Base-by-base conservation (phyloP, 1,140 invertebrate genomes). In the Philotrypesis tridentata region DNA sequence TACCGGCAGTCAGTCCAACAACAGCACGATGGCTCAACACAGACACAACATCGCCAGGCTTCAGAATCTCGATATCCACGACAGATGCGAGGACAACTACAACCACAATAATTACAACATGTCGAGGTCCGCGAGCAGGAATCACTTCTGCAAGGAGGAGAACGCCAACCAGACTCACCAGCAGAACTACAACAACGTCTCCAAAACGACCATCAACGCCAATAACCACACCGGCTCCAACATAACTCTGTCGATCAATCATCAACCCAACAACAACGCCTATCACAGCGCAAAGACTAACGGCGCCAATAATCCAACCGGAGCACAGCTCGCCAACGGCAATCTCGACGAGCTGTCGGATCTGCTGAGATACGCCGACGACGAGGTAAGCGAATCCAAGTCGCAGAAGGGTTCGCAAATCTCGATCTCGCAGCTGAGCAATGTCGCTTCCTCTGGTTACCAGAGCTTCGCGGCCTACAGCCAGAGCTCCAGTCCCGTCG, bases 381-480 rank as follows among this genome's bases (percentile, higher is more conserved):
- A 92, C 25, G 91, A 92, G 60, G 91, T 91, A 0, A 90, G 88
- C 0, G 91, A 92, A 61, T 91, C 90, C 0, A 92, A 92, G 17
- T 91, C 90, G 0, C 91, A 92, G 55, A 92, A 92, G 61, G 91
- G 91, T 7, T 92, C 91, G 2, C 91, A 92, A 61, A 92, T 92
- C 4, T 96, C 96, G 1, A 96, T 97, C 79, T 96, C 96, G 81
- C 96, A 96, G 79, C 88, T 96, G 48, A 96, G 96, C 25, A 96
- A 96, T 82, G 95, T 96, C 76, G 96, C 96, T 2, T 97, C 96
- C 29, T 97, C 96, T 1, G 97, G 97, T 2, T 98, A 98, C 88
- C 97, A 98, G 90, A 97, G 96, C 85, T 97, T 97, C 87, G 96
- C 96, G 6, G 96, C 96, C 8, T 97, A 97, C 89, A 97, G 96